A percentile compares a stretch with the other conserved stretches of the same genome.
Evolutionary conservation across 2,888 invertebrate species (phyloP).

Genomic region (Ophion slaviceki): DNA sequence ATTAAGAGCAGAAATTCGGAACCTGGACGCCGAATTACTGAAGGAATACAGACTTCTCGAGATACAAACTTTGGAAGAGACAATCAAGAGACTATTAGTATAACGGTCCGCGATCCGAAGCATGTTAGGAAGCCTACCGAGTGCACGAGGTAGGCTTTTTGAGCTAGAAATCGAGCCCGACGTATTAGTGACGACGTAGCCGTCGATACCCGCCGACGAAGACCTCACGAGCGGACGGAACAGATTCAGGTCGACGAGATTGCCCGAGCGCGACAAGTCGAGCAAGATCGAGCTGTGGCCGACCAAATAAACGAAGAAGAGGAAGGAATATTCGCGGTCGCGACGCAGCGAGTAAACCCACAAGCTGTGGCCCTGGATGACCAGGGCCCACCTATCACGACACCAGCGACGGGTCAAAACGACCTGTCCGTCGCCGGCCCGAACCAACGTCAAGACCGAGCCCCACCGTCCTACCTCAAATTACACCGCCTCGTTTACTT

Average conservation of each 20-base stretch:
- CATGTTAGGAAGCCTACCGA: background rate
- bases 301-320: background rate
- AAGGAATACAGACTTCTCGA: background rate
- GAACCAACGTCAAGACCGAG: background rate
- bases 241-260: background rate
- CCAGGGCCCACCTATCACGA: background rate
- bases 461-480: background rate
- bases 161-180: constrained; percentile 2
- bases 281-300: constrained; percentile 19
- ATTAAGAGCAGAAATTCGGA: background rate
- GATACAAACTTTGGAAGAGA: background rate
- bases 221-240: background rate
- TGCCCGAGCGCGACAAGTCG: background rate
- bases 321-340: background rate
- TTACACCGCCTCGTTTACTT: background rate
- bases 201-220: background rate
- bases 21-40: background rate
- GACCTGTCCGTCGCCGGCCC: background rate
- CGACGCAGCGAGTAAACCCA: background rate
- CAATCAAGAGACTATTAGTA: background rate
- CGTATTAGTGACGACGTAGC: constrained; percentile 23
- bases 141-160: background rate
- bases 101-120: constrained; percentile 12
- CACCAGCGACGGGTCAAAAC: background rate
- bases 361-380: background rate